These are phyloP conservation scores for Drosophila macrospina DNA, from an alignment of 2,888 invertebrate species.

Conservation along the genomic window DNA sequence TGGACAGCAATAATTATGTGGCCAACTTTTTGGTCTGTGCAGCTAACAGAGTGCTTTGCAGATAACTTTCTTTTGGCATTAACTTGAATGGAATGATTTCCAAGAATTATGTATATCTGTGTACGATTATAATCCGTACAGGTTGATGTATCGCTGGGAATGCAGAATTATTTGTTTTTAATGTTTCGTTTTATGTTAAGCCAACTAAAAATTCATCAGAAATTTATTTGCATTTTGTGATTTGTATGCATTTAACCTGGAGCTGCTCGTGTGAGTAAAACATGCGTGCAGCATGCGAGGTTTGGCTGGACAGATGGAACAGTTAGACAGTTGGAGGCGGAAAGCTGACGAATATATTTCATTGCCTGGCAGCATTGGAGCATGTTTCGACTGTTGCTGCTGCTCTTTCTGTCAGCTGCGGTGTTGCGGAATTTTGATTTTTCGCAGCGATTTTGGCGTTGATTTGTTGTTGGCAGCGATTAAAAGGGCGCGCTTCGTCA, in stretches of 20 bases:
- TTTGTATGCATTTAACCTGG: constrained; percentile 16
- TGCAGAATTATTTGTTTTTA: constrained; percentile 15
- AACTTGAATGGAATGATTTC: constrained; percentile 4
- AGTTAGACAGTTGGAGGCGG: neutral
- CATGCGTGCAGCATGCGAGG: constrained; percentile 4
- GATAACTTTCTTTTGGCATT: constrained; percentile 45
- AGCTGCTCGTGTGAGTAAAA: constrained; percentile 12
- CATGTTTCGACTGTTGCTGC: neutral
- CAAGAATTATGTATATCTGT: neutral
- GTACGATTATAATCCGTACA: constrained; percentile 2
- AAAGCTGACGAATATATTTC: constrained; percentile 22
- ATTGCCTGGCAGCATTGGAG: neutral
- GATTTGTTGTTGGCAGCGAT: constrained; percentile 58
- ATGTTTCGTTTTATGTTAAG: constrained; percentile 12
- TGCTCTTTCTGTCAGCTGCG: neutral
- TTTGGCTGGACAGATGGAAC: constrained; percentile 10
- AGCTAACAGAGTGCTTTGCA: constrained; percentile 27
- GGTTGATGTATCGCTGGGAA: neutral
- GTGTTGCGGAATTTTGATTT: constrained; percentile 22
- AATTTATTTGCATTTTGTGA: constrained; percentile 32
- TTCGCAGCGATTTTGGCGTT: constrained; percentile 44
- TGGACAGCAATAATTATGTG: constrained; percentile 53
- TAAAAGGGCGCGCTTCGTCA: constrained; percentile 30
- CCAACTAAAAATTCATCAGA: constrained; percentile 25
- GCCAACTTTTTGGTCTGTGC: constrained; percentile 35